Evolutionary conservation across 2,113 vertebrate species (phyloP), one percentile per base, ranked within the genome.

Genomic region (Motacilla tschutschensis): DNA sequence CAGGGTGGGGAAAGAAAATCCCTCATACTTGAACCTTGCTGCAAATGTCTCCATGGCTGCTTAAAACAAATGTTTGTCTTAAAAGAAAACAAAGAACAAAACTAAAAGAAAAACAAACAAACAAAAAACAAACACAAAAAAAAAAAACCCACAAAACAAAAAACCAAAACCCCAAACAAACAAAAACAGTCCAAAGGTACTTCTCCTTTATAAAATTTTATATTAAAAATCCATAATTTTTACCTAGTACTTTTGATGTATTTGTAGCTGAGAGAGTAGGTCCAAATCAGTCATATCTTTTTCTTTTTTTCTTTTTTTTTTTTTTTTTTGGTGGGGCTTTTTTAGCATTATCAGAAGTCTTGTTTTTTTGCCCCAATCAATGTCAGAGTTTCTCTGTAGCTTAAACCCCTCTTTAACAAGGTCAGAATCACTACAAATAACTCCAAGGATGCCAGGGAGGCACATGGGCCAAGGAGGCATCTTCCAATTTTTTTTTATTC

Each of bases 51-150:
- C 1, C 0, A 8, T 69, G 55, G 53, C 64, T 90, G 53, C 74
- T 93, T 76, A 71, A 90, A 91, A 67, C 19, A 92, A 91, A 83
- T 21, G 25, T 83, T 79, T 85, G 28, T 43, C 54, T 75, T 55
- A 64, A 67, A 62, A 83, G 11, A 51, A 80, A 72, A 50, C 48
- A 18, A 43, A 7, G 6, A 25, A 25, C 26, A 19, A 16, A 63
- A 24, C 14, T 9, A 4, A 15, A n/a, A 46, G 2, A 18, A 14
- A 53, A 80, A 9, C 12, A 47, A 65, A 38, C 3, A n/a, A n/a
- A 54, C 31, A 33, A n/a, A 40, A n/a, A 25, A 4, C 31, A 59
- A 50, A 50, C 4, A 70, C 22, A 36, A 4, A 41, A n/a, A 6
- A 48, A 47, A 76, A n/a, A 15, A n/a, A n/a, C n/a, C n/a, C 14